Percentiles rank a stretch among this genome's conserved stretches.
phyloP scores from a whole-genome alignment of 2,797 vertebrate species.

The Tolypeutes matacus region DNA sequence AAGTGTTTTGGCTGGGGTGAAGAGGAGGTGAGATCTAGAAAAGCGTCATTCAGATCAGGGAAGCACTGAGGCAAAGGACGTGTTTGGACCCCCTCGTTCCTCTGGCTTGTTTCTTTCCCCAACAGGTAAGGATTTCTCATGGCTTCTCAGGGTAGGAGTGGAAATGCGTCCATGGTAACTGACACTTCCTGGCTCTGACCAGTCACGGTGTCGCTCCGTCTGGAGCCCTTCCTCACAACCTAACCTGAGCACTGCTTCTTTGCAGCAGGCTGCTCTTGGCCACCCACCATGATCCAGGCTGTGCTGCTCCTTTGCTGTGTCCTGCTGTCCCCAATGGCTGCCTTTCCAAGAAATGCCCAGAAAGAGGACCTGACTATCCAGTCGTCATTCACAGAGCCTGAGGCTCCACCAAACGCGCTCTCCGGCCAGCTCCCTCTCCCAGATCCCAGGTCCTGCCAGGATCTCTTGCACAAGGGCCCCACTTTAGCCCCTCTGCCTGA shows the following conservation, averaged over 20 bases:
- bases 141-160: background rate
- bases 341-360: slow-evolving; percentile 17
- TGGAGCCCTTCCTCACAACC: background rate
- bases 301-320: background rate
- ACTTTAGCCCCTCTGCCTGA: background rate
- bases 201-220: background rate
- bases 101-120: background rate
- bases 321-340: background rate
- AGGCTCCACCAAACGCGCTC: background rate
- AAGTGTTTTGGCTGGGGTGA: background rate
- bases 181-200: background rate
- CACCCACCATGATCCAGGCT: background rate
- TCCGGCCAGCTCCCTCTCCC: background rate
- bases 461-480: background rate
- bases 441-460: background rate
- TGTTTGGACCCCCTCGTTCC: background rate
- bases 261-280: background rate
- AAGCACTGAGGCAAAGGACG: background rate
- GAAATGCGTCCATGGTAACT: background rate
- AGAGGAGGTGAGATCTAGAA: background rate
- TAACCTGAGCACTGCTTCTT: background rate
- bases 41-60: background rate
- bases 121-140: background rate
- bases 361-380: background rate
- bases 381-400: background rate